Base-by-base conservation (phyloP, 2,888 invertebrate species). In the Lathronympha strigana region DNA sequence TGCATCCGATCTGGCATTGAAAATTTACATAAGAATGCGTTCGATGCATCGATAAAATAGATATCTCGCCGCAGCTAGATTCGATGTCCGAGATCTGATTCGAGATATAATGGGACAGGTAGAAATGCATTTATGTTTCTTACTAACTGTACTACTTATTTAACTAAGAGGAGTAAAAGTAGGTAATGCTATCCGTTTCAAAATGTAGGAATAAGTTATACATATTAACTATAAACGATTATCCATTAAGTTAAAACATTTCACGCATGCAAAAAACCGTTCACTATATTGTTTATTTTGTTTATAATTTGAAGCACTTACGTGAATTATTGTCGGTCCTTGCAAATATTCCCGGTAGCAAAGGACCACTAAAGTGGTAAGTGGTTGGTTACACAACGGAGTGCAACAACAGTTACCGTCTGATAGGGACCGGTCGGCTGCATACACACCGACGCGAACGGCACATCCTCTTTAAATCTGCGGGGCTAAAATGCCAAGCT, bases 381-480 rank as follows among this genome's bases (percentile, higher is more conserved):
- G 55, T 55, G 15, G 54, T 17, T 15, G 49, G 61, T 63, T 63
- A 63, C 57, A 50, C 40, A 55, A 71, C 67, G 31, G 45, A 68
- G 82, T 86, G 86, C 88, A 38, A 13, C 28, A 25, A 63, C 63
- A 57, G 63, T 63, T 57, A 62, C 17, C 28, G 88, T 31, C 31
- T 74, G 50, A 17, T 19, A 43, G 55, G 71, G 11, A 25, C 11
- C 63, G 38, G 55, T 49, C 45, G 66, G 25, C 33, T 43, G 33
- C 66, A 1, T 17, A 83, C 69, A 84, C 86, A 88, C 87, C 80
- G 80, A 61, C 17, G 23, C 49, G 33, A 63, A 9, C 19, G 9
- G 8, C 11, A 11, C 31, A 0, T 1, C 3, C 8, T 19, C 2
- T 1, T n/a, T n/a, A n/a, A n/a, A n/a, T n/a, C n/a, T n/a, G n/a